Conservation (phyloP, 2,888 invertebrate species). For the Microchrysa polita region DNA sequence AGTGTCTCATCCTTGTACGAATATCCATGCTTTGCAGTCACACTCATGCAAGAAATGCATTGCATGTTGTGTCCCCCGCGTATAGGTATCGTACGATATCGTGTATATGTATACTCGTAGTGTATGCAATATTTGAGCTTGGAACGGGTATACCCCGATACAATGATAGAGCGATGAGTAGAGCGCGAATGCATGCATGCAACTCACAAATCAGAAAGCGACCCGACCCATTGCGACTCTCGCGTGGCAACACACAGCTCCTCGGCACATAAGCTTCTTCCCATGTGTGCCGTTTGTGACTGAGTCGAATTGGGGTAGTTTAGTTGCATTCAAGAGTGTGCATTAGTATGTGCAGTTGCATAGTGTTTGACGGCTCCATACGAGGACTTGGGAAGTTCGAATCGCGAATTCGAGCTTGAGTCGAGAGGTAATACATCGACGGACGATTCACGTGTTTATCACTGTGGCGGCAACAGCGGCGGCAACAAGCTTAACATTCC, state of each 20-base stretch:
- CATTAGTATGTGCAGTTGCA: constrained; percentile 36
- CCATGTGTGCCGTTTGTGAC: no score
- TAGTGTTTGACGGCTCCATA: not conserved
- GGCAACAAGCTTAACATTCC: not conserved
- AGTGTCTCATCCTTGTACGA: not conserved
- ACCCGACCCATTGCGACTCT: not conserved
- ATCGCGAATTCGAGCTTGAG: constrained; percentile 19
- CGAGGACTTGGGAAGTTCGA: constrained; percentile 18
- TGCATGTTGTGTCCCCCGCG: constrained; percentile 14
- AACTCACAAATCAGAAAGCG: not conserved
- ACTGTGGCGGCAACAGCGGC: constrained; percentile 29
- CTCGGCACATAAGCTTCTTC: no score
- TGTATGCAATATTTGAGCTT: not conserved
- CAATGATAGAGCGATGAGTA: not conserved
- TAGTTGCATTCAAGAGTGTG: constrained; percentile 30
- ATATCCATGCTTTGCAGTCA: constrained; percentile 9
- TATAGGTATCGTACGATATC: not conserved
- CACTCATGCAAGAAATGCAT: constrained; percentile 13
- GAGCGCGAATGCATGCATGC: constrained; percentile 37
- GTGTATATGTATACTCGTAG: not conserved
- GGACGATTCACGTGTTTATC: constrained; percentile 22
- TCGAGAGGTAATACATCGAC: constrained; percentile 5
- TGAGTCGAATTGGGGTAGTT: not conserved
- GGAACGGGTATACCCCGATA: no score
- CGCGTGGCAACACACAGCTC: no score